Percentiles rank a stretch among this genome's conserved stretches.
Evolutionary conservation across 2,113 vertebrate species (phyloP).

Genomic region (human (Homo sapiens)): GRCh38 chr5:102591001-102591500

Average conservation of each 20-base stretch:
- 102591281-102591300: neutral
- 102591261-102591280: neutral
- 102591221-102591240: neutral
- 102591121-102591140: neutral
- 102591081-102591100: neutral
- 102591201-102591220: neutral
- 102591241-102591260: neutral
- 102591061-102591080: neutral
- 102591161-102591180: neutral
- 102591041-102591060: neutral
- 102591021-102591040: neutral
- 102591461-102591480: neutral
- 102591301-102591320: neutral
- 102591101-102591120: neutral
- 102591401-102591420: neutral
- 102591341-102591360: neutral
- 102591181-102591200: neutral
- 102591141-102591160: neutral
- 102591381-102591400: neutral
- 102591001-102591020: neutral
- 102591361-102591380: neutral
- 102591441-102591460: neutral
- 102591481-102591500: neutral
- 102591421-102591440: neutral
- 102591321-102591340: neutral